Percentiles rank a stretch among this genome's conserved stretches.
Evolutionary conservation across 2,797 vertebrate species (phyloP).

Genomic region (Paratrypauchen microcephalus): DNA sequence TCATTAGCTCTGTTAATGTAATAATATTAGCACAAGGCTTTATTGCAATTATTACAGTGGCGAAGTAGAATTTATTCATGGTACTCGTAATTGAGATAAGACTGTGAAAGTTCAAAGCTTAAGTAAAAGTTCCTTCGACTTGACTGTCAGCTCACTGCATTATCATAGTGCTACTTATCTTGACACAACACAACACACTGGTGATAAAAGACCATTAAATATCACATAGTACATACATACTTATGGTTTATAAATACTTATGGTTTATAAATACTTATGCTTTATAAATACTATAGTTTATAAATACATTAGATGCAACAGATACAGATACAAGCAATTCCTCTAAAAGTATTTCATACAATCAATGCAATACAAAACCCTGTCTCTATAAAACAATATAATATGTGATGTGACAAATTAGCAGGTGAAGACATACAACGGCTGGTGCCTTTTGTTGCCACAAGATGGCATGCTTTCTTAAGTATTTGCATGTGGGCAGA

Average conservation of each 20-base stretch:
- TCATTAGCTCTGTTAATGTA: slow-evolving; percentile 53
- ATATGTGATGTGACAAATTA: background rate
- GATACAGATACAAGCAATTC: no score
- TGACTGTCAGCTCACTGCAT: background rate
- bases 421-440: background rate
- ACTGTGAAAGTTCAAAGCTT: background rate
- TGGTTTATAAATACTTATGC: no score
- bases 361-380: background rate
- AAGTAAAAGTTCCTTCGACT: background rate
- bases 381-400: background rate
- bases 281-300: background rate
- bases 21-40: slow-evolving; percentile 58
- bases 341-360: background rate
- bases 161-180: background rate
- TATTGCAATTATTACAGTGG: slow-evolving; percentile 30
- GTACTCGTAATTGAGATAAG: background rate
- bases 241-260: no score
- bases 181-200: background rate
- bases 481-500: slow-evolving; percentile 9
- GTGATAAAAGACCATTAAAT: background rate
- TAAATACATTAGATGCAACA: background rate
- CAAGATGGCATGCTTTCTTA: slow-evolving; percentile 60
- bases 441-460: slow-evolving; percentile 38
- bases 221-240: background rate
- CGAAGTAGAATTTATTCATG: background rate